phyloP scores from a whole-genome alignment of 2,113 vertebrate species.

The Ciconia stormi region DNA sequence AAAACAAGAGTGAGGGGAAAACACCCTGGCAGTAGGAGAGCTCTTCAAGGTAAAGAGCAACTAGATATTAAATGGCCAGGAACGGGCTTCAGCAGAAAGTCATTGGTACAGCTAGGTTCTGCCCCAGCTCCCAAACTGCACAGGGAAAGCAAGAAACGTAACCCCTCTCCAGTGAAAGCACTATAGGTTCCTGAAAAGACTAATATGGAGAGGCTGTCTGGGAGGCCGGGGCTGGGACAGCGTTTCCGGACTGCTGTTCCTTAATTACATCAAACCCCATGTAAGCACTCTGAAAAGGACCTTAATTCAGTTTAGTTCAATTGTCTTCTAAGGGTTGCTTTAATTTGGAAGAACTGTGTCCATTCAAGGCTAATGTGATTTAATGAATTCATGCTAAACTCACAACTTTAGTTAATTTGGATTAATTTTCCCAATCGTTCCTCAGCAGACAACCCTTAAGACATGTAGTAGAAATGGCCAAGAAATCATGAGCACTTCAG shows the following conservation, averaged over 20 bases:
- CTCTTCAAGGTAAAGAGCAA: not conserved
- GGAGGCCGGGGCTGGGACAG: not conserved
- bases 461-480: not conserved
- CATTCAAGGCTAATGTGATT: conserved; percentile 62
- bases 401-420: conserved; percentile 57
- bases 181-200: conserved; percentile 2
- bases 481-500: not conserved
- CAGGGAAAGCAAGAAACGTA: not conserved
- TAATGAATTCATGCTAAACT: conserved; percentile 65
- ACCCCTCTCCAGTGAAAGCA: not conserved
- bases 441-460: conserved; percentile 15
- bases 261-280: conserved; percentile 36
- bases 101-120: not conserved
- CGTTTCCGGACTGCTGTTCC: conserved; percentile 9
- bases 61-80: not conserved
- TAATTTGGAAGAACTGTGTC: conserved; percentile 61
- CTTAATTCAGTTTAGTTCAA: conserved; percentile 57
- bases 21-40: not conserved
- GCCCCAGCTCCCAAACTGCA: not conserved
- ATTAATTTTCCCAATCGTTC: conserved; percentile 30
- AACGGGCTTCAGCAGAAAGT: not conserved
- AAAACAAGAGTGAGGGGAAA: not conserved
- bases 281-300: conserved; percentile 29
- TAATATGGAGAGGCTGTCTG: not conserved
- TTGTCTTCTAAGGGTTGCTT: conserved; percentile 40